Conservation (phyloP, 2,888 invertebrate species). For the Diarsia dahlii region DNA sequence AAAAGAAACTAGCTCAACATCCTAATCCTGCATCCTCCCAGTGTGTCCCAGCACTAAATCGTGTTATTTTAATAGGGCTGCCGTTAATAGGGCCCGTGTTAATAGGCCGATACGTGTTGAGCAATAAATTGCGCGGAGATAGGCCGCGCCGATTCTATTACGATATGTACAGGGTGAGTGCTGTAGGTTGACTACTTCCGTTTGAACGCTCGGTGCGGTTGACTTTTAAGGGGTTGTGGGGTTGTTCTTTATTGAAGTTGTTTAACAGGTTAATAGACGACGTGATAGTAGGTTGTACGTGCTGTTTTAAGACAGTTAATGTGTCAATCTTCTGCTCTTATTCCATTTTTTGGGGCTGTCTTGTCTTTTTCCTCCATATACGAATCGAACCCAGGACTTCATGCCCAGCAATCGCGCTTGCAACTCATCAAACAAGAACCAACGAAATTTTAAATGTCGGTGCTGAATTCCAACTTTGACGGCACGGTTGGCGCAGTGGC, state of each 20-base stretch:
- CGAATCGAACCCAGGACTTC: no score
- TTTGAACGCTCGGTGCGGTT: background rate
- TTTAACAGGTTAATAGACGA: no score
- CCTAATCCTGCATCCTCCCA: conserved; percentile 24
- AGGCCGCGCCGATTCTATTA: conserved; percentile 69
- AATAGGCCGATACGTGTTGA: conserved; percentile 67
- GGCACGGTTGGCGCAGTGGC: no score
- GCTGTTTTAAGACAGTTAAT: background rate
- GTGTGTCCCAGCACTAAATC: conserved; percentile 55
- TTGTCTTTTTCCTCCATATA: no score
- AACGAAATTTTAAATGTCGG: no score
- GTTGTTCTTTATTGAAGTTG: background rate
- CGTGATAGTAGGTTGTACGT: no score
- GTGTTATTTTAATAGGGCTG: conserved; percentile 68
- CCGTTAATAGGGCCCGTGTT: conserved; percentile 67
- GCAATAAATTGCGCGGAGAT: conserved; percentile 68
- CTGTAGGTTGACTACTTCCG: conserved; percentile 35
- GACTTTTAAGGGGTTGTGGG: background rate
- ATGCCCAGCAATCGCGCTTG: no score
- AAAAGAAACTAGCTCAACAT: background rate
- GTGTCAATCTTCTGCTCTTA: background rate
- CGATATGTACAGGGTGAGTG: conserved; percentile 64
- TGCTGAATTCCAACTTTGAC: no score
- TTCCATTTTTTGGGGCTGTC: background rate
- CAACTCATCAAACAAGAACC: no score